These are phyloP conservation scores for Rutilus rutilus DNA, from an alignment of 2,113 vertebrate genomes.

Conservation along the genomic window DNA sequence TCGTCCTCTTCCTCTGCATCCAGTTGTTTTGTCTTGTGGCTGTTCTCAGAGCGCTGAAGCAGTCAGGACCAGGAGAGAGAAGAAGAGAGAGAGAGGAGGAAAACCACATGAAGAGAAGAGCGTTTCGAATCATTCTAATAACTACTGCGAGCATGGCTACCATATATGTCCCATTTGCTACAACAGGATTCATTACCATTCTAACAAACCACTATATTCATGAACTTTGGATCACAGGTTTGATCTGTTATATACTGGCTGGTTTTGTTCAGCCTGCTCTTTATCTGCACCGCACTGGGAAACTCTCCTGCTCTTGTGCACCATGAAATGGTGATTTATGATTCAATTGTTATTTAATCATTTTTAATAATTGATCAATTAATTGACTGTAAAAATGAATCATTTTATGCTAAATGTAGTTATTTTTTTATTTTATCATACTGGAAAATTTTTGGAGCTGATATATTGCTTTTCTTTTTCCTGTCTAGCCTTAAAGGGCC, in stretches of 20 bases:
- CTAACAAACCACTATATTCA: neutral
- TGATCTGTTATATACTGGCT: neutral
- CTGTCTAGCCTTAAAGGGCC: neutral
- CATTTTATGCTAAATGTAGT: too few species aligned
- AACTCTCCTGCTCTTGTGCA: neutral
- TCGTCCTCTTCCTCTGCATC: fast-evolving
- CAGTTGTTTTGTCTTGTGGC: neutral
- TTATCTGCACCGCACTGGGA: neutral
- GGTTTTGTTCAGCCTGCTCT: neutral
- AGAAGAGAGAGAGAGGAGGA: too few species aligned
- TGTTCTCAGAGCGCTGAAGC: too few species aligned
- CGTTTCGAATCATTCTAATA: neutral
- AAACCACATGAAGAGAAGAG: too few species aligned
- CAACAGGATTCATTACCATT: neutral
- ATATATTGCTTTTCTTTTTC: too few species aligned
- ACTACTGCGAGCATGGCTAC: neutral
- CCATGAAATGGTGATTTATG: neutral
- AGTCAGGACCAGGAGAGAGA: too few species aligned
- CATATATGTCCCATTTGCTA: neutral
- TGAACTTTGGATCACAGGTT: neutral
- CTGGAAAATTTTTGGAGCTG: too few species aligned
- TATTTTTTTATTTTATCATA: too few species aligned
- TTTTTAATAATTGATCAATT: too few species aligned
- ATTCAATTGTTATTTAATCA: neutral
- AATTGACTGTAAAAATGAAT: too few species aligned